These are phyloP conservation scores for Vespertilio murinus DNA, from an alignment of 2,797 vertebrate genomes.

Conservation along the genomic window DNA sequence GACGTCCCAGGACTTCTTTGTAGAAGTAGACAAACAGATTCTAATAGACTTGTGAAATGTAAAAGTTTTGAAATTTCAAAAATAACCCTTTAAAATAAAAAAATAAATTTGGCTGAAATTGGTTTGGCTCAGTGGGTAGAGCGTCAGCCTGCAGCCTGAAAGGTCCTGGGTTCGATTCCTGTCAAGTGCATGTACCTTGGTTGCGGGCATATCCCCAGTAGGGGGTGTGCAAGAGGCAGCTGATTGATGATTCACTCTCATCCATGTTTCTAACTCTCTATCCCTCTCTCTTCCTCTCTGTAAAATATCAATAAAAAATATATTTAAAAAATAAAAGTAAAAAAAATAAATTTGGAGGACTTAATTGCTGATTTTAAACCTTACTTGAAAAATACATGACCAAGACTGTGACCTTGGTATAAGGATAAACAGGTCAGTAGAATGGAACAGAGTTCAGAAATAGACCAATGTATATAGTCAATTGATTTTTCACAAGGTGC, in stretches of 20 bases:
- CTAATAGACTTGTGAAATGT: neutral
- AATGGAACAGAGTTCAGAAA: neutral
- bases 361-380: neutral
- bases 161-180: too few species aligned
- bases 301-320: too few species aligned
- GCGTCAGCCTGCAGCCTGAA: too few species aligned
- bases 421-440: neutral
- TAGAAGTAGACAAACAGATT: neutral
- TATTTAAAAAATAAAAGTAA: too few species aligned
- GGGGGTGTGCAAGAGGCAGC: too few species aligned
- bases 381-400: neutral
- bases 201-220: too few species aligned
- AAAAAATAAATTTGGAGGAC: neutral
- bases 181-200: too few species aligned
- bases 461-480: neutral
- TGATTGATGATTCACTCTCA: too few species aligned
- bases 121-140: too few species aligned
- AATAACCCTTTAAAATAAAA: neutral
- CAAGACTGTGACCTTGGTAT: neutral
- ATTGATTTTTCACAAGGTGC: neutral
- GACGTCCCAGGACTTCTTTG: neutral
- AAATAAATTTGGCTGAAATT: neutral
- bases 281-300: too few species aligned
- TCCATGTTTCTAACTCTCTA: too few species aligned
- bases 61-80: conserved; percentile 6